Conservation (phyloP, 1,140 invertebrate genomes). For the Brachionus sp. region DNA sequence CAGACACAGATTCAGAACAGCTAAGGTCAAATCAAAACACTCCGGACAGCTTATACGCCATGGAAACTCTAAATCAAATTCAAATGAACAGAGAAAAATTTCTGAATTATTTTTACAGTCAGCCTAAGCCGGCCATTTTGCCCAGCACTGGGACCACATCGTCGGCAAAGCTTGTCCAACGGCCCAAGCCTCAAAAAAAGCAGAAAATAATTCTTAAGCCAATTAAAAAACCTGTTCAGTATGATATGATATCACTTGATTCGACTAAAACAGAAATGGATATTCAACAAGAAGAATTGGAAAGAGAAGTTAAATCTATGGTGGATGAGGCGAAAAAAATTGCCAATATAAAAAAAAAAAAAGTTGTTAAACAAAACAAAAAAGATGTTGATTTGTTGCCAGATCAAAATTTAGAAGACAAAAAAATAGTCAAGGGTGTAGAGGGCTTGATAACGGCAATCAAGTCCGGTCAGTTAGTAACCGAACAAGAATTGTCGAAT, state of each 20-base stretch:
- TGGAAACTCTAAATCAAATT: neutral
- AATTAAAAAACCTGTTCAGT: neutral
- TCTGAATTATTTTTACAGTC: slow-evolving; percentile 2
- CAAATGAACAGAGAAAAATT: neutral
- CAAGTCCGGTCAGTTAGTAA: slow-evolving; percentile 7
- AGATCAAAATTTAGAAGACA: neutral
- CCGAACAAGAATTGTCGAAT: slow-evolving; percentile 23
- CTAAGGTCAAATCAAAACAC: neutral
- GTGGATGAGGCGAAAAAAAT: slow-evolving; percentile 13
- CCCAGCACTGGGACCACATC: neutral
- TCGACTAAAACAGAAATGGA: neutral
- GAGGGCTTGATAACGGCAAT: slow-evolving; percentile 34
- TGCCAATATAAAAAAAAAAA: slow-evolving; percentile 16
- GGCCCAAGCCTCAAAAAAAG: slow-evolving; percentile 39
- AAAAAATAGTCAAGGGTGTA: slow-evolving; percentile 37
- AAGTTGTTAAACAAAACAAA: neutral
- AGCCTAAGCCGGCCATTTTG: slow-evolving; percentile 34
- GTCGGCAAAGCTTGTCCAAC: neutral
- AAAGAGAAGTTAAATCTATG: slow-evolving; percentile 3
- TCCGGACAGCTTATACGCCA: neutral
- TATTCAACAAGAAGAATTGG: slow-evolving; percentile 17
- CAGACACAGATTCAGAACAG: neutral
- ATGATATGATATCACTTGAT: neutral
- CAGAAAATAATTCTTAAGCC: neutral
- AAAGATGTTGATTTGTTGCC: neutral